Evolutionary conservation across 2,113 vertebrate species (phyloP), one percentile per base, ranked within the genome.

Genomic region (Pica pica): DNA sequence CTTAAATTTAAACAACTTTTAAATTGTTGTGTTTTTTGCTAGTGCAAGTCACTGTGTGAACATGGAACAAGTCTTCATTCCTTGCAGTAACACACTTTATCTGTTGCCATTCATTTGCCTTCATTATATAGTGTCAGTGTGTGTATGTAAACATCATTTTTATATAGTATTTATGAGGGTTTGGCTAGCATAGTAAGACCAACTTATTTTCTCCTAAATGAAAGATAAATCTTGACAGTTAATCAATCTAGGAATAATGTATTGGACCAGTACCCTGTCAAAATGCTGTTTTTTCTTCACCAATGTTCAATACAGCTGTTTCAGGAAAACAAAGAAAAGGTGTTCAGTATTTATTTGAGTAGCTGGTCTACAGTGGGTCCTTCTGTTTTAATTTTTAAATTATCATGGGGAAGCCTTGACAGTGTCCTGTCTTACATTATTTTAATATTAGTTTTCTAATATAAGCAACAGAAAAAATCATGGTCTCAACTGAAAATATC

Each of bases 241-340:
- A 86, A 89, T 95, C 90, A 79, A 93, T 94, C 21, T 49, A 76
- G 49, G 53, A 91, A 75, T 89, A 75, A 81, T 74, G 30, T 78
- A 75, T 67, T 82, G 79, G 94, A 83, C 59, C 41, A 76, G 53
- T 71, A 71, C 57, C n/a, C 50, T 83, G 76, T 90, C 39, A 90
- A 73, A 93, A 78, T 65, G 59, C 19, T 77, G 26, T 93, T 83
- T 76, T 73, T 63, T 86, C 33, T 90, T 95, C 26, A 53, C 59
- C 74, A 19, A 5, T 79, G 47, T 81, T 90, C 39, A 68, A 7
- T 75, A 74, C 13, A 71, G 20, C 18, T 35, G 37, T 57, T 94
- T 50, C 17, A 44, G 44, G 1, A 27, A 56, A 41, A 86, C 65
- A 83, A 79, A 77, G 52, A 42, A 44, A 89, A 52, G 31, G 27